These are phyloP conservation scores for Thryonomys swinderianus DNA, from an alignment of 2,113 vertebrate species.

Conservation along the genomic window DNA sequence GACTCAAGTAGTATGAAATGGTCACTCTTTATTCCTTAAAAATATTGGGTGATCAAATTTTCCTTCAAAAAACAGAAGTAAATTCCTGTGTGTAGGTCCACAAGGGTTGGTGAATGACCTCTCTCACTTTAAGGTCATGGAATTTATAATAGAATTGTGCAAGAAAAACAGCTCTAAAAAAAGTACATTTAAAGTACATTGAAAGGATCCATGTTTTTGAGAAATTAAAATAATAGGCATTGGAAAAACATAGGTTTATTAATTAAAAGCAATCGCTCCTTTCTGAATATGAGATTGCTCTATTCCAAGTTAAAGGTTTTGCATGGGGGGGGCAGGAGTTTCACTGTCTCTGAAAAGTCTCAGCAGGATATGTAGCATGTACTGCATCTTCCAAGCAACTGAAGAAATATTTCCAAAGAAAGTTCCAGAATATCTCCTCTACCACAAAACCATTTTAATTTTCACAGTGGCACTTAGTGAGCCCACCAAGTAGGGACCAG, in stretches of 20 bases:
- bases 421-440: slow-evolving; percentile 81
- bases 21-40: not conserved
- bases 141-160: slow-evolving; percentile 24
- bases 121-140: not conserved
- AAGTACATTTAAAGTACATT: too few species aligned
- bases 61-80: not conserved
- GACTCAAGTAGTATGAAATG: not conserved
- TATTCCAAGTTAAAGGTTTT: slow-evolving; percentile 14
- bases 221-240: not conserved
- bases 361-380: slow-evolving; percentile 66
- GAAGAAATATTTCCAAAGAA: slow-evolving; percentile 84
- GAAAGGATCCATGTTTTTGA: slow-evolving; percentile 35
- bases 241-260: slow-evolving; percentile 51
- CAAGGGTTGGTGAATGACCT: not conserved
- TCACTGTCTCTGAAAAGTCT: not conserved
- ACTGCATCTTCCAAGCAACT: slow-evolving; percentile 83
- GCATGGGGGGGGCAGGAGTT: slow-evolving; percentile 52
- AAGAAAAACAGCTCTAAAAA: not conserved
- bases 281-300: slow-evolving; percentile 57
- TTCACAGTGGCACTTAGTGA: slow-evolving; percentile 83
- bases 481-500: slow-evolving; percentile 83
- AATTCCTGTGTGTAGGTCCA: not conserved
- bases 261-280: slow-evolving; percentile 27
- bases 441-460: slow-evolving; percentile 81
- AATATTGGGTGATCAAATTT: not conserved